Base-by-base conservation (phyloP, 1,140 invertebrate genomes). In the Drosophila aff. region DNA sequence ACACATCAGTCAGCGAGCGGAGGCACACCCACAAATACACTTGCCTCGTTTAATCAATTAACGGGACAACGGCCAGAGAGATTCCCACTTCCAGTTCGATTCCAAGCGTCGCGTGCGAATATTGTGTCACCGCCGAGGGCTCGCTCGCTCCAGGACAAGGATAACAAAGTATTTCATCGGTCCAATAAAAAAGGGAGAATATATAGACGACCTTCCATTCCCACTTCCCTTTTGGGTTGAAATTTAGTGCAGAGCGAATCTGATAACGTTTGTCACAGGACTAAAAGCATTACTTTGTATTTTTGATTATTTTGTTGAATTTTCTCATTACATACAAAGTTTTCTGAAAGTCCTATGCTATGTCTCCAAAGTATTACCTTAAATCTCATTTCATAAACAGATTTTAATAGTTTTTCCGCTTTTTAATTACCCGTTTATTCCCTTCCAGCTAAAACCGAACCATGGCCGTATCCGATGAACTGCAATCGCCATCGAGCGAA, bases 401-500 rank as follows among this genome's bases (percentile, higher is more conserved):
- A 41, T 43, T 43, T 43, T 8, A 9, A n/a, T n/a, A 43, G n/a
- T 43, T 47, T 15, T 28, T 1, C 5, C 5, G 9, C 15, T 28
- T 11, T 50, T 2, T 50, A 15, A 52, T 4, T 33, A 8, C 3
- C n/a, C 3, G 0, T 36, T 55, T 4, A 1, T 1, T 40, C 0
- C 5, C 2, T 40, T 40, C 2, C 15, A 57, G 53, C 2, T 57
- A 26, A 26, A 15, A 55, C 23, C 15, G 1, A 18, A 68, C 18
- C 58, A 92, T 92, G 91, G 47, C 75, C 18, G 72, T 53, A 44
- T 41, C 71, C 46, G 79, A 61, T 18, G 86, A 92, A n/a, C 46
- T 92, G 55, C 91, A 91, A 44, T 92, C 92, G 52, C 92, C 92
- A 4, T 79, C 90, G n/a, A 92, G 92, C 63, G 92, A 92, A 91